These are phyloP conservation scores for Arge pagana DNA, from an alignment of 2,888 invertebrate genomes.

Conservation along the genomic window DNA sequence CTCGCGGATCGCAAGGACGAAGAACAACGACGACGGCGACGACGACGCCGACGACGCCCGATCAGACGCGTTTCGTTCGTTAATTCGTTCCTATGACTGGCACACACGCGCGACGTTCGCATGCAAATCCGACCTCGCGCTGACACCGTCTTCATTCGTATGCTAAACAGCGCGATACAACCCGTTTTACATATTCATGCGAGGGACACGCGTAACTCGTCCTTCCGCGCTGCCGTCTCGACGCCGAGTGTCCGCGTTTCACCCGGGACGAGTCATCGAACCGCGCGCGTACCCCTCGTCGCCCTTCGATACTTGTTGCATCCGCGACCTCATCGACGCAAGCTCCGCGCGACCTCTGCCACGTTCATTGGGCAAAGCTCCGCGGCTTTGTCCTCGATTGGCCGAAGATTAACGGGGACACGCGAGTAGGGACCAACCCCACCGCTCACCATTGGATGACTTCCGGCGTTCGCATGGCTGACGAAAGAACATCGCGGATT, in stretches of 20 bases:
- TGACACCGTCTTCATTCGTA: too few species aligned
- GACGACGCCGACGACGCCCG: too few species aligned
- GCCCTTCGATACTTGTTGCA: conserved; percentile 36
- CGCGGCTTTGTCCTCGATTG: conserved; percentile 24
- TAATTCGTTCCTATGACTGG: too few species aligned
- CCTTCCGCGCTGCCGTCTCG: conserved; percentile 55
- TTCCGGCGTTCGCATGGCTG: conserved; percentile 40
- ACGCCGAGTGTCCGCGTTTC: conserved; percentile 50
- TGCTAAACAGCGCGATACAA: too few species aligned
- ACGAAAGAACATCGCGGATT: conserved; percentile 32
- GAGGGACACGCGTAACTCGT: too few species aligned
- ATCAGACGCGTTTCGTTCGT: too few species aligned
- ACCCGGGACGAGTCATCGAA: conserved; percentile 52
- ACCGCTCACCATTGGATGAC: conserved; percentile 34
- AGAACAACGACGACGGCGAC: too few species aligned
- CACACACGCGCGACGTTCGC: too few species aligned
- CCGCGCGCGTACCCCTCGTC: conserved; percentile 29
- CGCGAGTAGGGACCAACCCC: conserved; percentile 34
- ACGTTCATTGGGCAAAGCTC: conserved; percentile 37
- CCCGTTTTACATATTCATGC: conserved; percentile 40
- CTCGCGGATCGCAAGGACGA: too few species aligned
- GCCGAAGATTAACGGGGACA: conserved; percentile 10
- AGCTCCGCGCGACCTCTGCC: conserved; percentile 23
- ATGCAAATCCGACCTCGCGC: too few species aligned
- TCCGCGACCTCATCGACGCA: conserved; percentile 29